Percentiles rank a stretch among this genome's conserved stretches.
phyloP scores from a whole-genome alignment of 2,797 vertebrate genomes.

The Pangasius larnaudii region DNA sequence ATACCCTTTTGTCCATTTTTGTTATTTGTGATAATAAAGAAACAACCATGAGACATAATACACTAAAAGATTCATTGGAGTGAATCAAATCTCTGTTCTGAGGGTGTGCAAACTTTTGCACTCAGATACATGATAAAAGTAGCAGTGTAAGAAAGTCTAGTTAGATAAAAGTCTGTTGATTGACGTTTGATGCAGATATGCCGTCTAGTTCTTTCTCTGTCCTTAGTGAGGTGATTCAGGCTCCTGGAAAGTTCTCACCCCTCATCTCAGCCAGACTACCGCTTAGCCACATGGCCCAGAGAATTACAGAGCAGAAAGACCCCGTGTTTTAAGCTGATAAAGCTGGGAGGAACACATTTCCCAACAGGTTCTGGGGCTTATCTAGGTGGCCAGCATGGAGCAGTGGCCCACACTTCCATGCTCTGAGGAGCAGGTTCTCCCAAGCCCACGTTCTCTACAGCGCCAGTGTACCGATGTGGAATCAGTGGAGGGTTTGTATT shows the following conservation, averaged over 20 bases:
- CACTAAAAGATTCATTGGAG: not conserved
- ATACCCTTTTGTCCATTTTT: not conserved
- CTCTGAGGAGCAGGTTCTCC: conserved; percentile 58
- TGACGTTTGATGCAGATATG: not conserved
- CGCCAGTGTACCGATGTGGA: conserved; percentile 20
- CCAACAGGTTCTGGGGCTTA: conserved; percentile 69
- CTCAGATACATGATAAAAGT: too few relatives aligned
- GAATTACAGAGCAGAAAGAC: conserved; percentile 64
- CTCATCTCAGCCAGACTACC: conserved; percentile 55
- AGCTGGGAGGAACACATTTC: conserved; percentile 58
- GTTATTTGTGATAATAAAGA: not conserved
- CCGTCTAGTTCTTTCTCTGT: not conserved
- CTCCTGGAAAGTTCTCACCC: conserved; percentile 56
- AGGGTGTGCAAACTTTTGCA: not conserved
- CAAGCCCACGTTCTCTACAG: conserved; percentile 30
- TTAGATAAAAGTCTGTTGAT: not conserved
- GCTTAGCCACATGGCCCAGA: conserved; percentile 64
- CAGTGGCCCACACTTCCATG: conserved; percentile 52
- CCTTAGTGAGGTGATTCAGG: conserved; percentile 36
- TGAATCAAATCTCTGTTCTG: not conserved
- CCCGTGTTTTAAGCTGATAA: conserved; percentile 73
- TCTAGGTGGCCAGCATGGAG: conserved; percentile 62
- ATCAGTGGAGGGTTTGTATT: conserved; percentile 19
- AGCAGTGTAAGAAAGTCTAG: not conserved
- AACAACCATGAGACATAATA: not conserved